Percentiles rank a stretch among this genome's conserved stretches.
Conservation (phyloP, 2,888 invertebrate species). For the Acanthosepion pharaonis region DNA sequence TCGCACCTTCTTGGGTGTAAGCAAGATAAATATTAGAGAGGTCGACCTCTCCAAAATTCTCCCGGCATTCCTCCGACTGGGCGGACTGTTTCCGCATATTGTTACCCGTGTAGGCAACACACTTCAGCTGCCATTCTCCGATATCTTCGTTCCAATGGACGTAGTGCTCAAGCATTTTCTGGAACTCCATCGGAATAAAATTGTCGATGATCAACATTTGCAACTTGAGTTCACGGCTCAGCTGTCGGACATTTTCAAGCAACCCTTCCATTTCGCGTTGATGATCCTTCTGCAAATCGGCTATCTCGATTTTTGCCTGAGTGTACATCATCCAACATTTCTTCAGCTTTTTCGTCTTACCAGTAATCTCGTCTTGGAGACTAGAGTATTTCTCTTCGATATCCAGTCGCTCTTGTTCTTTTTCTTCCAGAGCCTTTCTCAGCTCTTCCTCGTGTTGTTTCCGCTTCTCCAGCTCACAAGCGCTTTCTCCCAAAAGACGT, state of each 20-base stretch:
- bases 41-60: constrained; percentile 79
- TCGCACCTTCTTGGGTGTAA: constrained; percentile 79
- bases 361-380: constrained; percentile 94
- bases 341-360: constrained; percentile 92
- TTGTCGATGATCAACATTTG: constrained; percentile 92
- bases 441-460: constrained; percentile 86
- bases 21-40: constrained; percentile 82
- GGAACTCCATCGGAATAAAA: constrained; percentile 94
- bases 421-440: constrained; percentile 87
- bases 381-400: constrained; percentile 95
- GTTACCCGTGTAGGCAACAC: constrained; percentile 98
- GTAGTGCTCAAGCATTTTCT: constrained; percentile 90
- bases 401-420: constrained; percentile 93
- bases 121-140: constrained; percentile 97
- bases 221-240: constrained; percentile 91
- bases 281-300: constrained; percentile 87
- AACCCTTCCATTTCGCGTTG: constrained; percentile 97
- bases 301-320: constrained; percentile 79
- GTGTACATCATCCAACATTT: constrained; percentile 90
- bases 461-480: constrained; percentile 77
- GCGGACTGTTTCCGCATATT: constrained; percentile 87
- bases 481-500: constrained; percentile 88
- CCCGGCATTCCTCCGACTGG: constrained; percentile 72
- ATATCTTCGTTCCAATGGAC: constrained; percentile 98
- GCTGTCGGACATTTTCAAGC: constrained; percentile 90